Conservation (phyloP, 2,797 vertebrate genomes). For the Crenuchus spilurus region DNA sequence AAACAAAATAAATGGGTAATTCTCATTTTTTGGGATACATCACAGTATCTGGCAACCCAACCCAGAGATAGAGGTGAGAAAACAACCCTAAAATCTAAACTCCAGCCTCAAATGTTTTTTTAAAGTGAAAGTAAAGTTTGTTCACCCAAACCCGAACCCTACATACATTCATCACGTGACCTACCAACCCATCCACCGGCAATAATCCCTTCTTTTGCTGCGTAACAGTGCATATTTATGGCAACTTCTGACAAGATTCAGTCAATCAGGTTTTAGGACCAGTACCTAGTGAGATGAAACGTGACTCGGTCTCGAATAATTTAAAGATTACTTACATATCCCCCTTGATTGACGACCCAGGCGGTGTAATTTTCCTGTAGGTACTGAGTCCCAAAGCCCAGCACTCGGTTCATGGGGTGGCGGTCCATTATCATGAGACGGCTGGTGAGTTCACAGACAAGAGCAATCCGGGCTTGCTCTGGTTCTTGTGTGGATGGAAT, state of each 20-base stretch:
- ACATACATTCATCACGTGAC: too few relatives aligned
- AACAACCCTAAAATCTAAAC: too few relatives aligned
- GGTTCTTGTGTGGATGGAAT: slow-evolving; percentile 17
- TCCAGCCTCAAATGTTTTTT: too few relatives aligned
- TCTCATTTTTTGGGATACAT: too few relatives aligned
- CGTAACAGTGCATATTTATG: too few relatives aligned
- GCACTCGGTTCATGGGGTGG: slow-evolving; percentile 76
- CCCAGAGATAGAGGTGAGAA: too few relatives aligned
- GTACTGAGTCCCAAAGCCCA: slow-evolving; percentile 81
- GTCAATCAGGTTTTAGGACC: not conserved
- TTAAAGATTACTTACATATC: slow-evolving; percentile 76
- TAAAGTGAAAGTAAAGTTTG: too few relatives aligned
- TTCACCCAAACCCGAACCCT: too few relatives aligned
- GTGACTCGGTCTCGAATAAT: not conserved
- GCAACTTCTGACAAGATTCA: too few relatives aligned
- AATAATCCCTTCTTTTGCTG: not conserved
- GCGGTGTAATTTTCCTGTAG: slow-evolving; percentile 76
- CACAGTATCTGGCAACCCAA: too few relatives aligned
- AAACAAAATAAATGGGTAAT: too few relatives aligned
- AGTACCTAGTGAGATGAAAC: not conserved
- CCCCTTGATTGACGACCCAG: slow-evolving; percentile 78
- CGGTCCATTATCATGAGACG: slow-evolving; percentile 75
- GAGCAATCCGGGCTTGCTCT: slow-evolving; percentile 73
- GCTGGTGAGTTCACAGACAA: slow-evolving; percentile 78
- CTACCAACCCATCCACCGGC: too few relatives aligned